Conservation (phyloP, 2,797 vertebrate genomes). For the Bradypodion ventrale region DNA sequence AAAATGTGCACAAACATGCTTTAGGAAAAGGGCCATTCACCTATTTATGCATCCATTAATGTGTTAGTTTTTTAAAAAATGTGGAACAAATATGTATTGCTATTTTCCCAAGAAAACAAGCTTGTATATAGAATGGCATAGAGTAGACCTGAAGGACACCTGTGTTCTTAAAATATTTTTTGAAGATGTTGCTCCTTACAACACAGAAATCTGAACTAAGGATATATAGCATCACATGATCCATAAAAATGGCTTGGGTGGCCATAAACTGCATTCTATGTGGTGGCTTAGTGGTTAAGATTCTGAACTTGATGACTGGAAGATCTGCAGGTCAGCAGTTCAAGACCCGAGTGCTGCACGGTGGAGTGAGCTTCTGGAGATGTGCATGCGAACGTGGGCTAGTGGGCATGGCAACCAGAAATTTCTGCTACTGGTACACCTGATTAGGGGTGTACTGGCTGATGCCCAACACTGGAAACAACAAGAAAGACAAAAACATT, state of each 20-base stretch:
- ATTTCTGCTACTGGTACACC: too few species aligned
- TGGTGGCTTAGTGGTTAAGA: too few species aligned
- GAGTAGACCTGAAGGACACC: not conserved
- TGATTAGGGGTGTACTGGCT: too few species aligned
- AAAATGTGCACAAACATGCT: not conserved
- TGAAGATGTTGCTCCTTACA: not conserved
- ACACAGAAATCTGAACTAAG: not conserved
- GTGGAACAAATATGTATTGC: not conserved
- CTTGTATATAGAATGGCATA: not conserved
- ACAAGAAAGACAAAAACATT: too few species aligned
- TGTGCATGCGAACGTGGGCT: too few species aligned
- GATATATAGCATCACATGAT: not conserved
- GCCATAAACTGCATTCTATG: not conserved
- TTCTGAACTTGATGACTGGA: too few species aligned
- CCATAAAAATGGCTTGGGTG: not conserved
- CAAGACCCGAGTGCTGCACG: too few species aligned
- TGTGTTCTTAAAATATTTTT: not conserved
- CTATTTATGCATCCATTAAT: not conserved
- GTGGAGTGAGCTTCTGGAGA: too few species aligned
- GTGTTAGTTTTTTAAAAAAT: not conserved
- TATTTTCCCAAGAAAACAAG: not conserved
- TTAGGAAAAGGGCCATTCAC: too few species aligned
- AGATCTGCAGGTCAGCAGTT: too few species aligned
- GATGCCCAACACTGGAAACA: too few species aligned
- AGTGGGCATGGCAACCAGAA: too few species aligned